These are phyloP conservation scores for Bergia puertoricense DNA, from an alignment of 92 coral and sea anemone genomes.

Conservation along the genomic window DNA sequence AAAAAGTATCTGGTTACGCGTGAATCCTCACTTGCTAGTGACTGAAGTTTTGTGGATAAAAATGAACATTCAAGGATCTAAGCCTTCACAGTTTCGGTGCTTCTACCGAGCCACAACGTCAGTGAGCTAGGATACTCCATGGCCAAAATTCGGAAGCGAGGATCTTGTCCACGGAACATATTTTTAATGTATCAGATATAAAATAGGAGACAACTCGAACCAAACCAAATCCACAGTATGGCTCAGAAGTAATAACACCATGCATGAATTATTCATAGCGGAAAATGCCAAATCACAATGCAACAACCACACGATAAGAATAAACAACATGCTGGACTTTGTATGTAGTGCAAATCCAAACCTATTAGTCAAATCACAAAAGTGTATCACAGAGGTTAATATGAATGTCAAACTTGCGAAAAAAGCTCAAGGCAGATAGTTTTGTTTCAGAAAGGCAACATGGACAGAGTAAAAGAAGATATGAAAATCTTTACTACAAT, in stretches of 20 bases:
- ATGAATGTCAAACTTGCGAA: too few species aligned
- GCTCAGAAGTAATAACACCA: background rate
- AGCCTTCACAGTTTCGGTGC: background rate
- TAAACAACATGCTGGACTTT: slow-evolving; percentile 2
- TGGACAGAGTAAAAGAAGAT: too few species aligned
- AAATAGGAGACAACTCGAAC: background rate
- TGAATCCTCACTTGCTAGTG: slow-evolving; percentile 12
- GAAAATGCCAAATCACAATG: background rate
- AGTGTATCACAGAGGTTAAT: too few species aligned
- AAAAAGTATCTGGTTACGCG: background rate
- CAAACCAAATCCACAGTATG: slow-evolving; percentile 2
- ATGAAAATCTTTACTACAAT: too few species aligned
- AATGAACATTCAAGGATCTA: background rate
- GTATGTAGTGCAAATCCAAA: background rate
- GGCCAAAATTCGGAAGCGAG: slow-evolving; percentile 12
- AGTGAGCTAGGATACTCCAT: slow-evolving; percentile 3
- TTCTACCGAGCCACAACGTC: slow-evolving; percentile 1
- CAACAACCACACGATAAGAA: background rate
- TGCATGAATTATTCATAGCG: background rate
- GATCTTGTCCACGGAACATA: slow-evolving; percentile 12
- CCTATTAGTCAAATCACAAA: too few species aligned
- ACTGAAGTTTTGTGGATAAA: slow-evolving; percentile 4
- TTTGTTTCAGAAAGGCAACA: too few species aligned
- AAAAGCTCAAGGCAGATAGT: too few species aligned
- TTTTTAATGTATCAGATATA: slow-evolving; percentile 21